phyloP scores from a whole-genome alignment of 1,140 invertebrate genomes.

The Diabrotica undecimpunctata region DNA sequence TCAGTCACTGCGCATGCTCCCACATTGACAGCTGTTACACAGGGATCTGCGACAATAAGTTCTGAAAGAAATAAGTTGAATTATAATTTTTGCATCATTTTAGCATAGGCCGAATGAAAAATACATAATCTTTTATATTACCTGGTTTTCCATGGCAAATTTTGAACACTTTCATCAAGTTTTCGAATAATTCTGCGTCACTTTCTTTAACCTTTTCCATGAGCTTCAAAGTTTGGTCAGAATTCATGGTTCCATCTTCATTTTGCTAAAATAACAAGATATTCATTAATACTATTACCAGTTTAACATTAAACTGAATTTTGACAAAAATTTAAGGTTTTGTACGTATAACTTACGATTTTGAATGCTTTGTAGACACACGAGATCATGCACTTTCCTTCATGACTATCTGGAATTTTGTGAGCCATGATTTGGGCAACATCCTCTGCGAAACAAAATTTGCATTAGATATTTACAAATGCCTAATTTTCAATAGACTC shows the following conservation, averaged over 20 bases:
- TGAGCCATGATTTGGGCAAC: slow-evolving; percentile 20
- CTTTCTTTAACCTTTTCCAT: slow-evolving; percentile 22
- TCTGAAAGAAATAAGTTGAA: too few relatives aligned
- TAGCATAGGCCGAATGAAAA: too few relatives aligned
- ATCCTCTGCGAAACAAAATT: slow-evolving; percentile 22
- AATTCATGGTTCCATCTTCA: slow-evolving; percentile 22
- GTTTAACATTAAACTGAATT: too few relatives aligned
- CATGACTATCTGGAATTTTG: slow-evolving; percentile 18
- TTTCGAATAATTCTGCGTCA: slow-evolving; percentile 23
- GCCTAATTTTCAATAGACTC: too few relatives aligned
- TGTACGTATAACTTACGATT: slow-evolving; percentile 16
- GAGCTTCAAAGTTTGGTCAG: slow-evolving; percentile 15
- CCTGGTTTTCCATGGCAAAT: slow-evolving; percentile 18
- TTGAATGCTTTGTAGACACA: slow-evolving; percentile 25
- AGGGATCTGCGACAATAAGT: slow-evolving; percentile 6
- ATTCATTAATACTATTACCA: too few relatives aligned
- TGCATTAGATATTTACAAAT: too few relatives aligned
- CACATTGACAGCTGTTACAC: slow-evolving; percentile 10
- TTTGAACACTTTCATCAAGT: slow-evolving; percentile 17
- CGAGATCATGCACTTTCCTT: slow-evolving; percentile 27
- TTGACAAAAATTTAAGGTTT: too few relatives aligned
- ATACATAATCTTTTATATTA: slow-evolving; percentile 4
- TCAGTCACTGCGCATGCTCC: slow-evolving; percentile 11
- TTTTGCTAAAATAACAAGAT: slow-evolving; percentile 17
- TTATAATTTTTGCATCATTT: too few relatives aligned